These are phyloP conservation scores for Lagorchestes hirsutus DNA, from an alignment of 2,797 vertebrate genomes.

Conservation along the genomic window DNA sequence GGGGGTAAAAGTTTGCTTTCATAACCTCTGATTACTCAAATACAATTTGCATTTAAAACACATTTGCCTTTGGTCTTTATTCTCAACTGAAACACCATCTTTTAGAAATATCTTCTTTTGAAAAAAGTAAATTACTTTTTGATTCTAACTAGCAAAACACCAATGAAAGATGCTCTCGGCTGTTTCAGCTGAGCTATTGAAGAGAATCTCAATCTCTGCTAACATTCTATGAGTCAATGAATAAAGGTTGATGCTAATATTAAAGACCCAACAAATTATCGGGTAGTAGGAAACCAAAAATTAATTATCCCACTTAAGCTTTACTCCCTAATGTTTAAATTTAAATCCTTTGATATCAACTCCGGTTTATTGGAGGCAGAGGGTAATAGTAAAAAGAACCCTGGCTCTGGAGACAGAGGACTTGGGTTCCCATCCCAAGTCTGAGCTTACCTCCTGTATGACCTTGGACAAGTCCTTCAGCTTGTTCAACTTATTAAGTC, in stretches of 20 bases:
- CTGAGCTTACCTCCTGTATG: background rate
- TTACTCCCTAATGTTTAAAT: background rate
- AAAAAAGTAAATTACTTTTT: constrained; percentile 51
- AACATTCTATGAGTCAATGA: background rate
- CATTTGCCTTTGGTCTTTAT: constrained; percentile 63
- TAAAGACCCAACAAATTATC: background rate
- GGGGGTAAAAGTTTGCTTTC: constrained; percentile 61
- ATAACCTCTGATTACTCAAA: constrained; percentile 57
- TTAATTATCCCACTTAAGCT: background rate
- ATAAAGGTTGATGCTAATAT: background rate
- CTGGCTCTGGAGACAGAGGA: background rate
- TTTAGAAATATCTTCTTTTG: constrained; percentile 66
- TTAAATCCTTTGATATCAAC: background rate
- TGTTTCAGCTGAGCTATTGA: background rate
- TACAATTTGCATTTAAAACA: constrained; percentile 70
- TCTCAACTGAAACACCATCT: constrained; percentile 57
- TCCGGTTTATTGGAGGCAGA: background rate
- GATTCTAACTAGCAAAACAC: background rate
- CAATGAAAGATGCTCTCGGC: background rate
- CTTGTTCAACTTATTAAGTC: background rate
- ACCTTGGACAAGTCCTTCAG: background rate
- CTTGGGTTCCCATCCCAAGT: background rate
- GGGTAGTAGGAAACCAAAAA: background rate
- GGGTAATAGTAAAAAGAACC: background rate
- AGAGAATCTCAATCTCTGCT: background rate